Conservation (phyloP, 2,888 invertebrate species). For the Dascillus cervinus region DNA sequence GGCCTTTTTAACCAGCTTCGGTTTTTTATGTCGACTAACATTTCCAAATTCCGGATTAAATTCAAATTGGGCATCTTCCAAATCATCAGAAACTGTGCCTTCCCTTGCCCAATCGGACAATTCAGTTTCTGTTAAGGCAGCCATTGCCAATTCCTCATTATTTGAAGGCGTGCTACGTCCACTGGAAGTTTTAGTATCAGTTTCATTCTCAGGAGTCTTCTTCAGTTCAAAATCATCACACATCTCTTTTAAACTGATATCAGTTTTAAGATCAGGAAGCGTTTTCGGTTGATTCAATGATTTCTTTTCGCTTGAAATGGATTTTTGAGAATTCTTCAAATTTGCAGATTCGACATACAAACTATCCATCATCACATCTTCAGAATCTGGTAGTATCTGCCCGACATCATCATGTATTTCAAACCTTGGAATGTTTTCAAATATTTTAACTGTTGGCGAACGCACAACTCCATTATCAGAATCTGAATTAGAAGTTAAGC, state of each 20-base stretch:
- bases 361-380: conserved; percentile 25
- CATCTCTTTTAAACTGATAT: conserved; percentile 25
- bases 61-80: conserved; percentile 57
- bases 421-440: conserved; percentile 48
- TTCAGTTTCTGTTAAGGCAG: conserved; percentile 76
- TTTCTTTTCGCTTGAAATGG: conserved; percentile 38
- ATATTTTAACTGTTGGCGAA: conserved; percentile 20
- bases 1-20: conserved; percentile 30
- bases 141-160: conserved; percentile 57
- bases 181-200: conserved; percentile 31
- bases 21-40: conserved; percentile 28
- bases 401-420: conserved; percentile 52
- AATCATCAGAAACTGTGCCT: conserved; percentile 68
- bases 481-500: conserved; percentile 44
- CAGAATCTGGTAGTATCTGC: conserved; percentile 15
- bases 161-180: conserved; percentile 54
- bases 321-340: conserved; percentile 27
- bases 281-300: conserved; percentile 39
- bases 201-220: conserved; percentile 20
- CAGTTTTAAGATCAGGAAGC: conserved; percentile 31
- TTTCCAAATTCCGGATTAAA: conserved; percentile 46
- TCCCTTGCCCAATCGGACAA: conserved; percentile 86
- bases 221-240: conserved; percentile 30
- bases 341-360: conserved; percentile 14
- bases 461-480: conserved; percentile 27